phyloP scores from a whole-genome alignment of 1,140 invertebrate species.

The Choristoneura fumiferana region DNA sequence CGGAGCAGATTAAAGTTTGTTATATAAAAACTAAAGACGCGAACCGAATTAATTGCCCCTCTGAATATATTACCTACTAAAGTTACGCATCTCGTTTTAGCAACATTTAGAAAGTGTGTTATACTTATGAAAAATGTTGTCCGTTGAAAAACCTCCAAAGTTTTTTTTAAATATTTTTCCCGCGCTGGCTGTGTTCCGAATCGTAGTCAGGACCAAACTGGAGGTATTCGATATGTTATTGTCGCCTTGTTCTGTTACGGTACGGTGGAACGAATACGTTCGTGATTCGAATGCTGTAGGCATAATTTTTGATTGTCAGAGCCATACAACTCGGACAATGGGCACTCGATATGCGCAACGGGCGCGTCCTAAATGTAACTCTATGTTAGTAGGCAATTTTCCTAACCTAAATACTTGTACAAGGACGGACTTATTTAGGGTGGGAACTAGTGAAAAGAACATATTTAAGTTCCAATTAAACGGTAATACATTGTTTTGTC shows the following conservation, averaged over 20 bases:
- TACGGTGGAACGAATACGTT: constrained; percentile 72
- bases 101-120: constrained; percentile 16
- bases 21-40: constrained; percentile 63
- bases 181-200: constrained; percentile 33
- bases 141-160: not conserved
- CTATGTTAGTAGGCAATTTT: constrained; percentile 59
- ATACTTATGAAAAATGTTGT: not conserved
- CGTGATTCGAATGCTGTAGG: constrained; percentile 60
- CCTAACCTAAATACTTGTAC: constrained; percentile 64
- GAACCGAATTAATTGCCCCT: constrained; percentile 55
- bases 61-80: constrained; percentile 38
- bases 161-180: constrained; percentile 6
- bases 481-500: no score
- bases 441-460: constrained; percentile 31
- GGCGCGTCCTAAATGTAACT: constrained; percentile 40
- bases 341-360: constrained; percentile 55
- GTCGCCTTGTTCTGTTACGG: constrained; percentile 69
- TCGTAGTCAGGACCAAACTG: constrained; percentile 60
- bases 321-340: constrained; percentile 62
- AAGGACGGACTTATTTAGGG: constrained; percentile 51
- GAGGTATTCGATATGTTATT: constrained; percentile 55
- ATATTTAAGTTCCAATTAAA: no score
- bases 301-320: constrained; percentile 52
- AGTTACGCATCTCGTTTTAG: constrained; percentile 20
- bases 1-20: constrained; percentile 47